phyloP scores from a whole-genome alignment of 2,797 vertebrate genomes.

The Muscicapa comitata region DNA sequence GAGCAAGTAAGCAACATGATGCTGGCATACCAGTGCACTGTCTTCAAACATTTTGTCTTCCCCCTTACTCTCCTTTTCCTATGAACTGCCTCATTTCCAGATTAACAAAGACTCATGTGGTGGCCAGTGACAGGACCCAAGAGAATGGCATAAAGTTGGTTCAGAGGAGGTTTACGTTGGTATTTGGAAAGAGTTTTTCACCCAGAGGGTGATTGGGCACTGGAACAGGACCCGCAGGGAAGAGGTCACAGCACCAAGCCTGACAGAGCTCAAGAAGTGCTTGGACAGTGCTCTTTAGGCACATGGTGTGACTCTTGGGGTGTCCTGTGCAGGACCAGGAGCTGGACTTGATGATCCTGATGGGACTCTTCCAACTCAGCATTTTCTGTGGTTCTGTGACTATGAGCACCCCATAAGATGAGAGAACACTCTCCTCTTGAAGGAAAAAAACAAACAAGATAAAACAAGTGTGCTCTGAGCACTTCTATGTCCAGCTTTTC shows the following conservation, averaged over 20 bases:
- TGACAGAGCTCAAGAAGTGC: neutral
- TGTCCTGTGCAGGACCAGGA: neutral
- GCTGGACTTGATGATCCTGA: neutral
- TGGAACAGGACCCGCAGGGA: neutral
- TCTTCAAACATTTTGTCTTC: neutral
- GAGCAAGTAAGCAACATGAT: neutral
- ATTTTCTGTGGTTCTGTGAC: neutral
- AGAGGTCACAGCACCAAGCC: neutral
- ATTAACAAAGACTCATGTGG: neutral
- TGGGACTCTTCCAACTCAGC: neutral
- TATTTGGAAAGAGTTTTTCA: neutral
- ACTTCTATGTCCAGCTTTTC: neutral
- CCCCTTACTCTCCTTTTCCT: neutral
- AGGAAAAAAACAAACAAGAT: neutral
- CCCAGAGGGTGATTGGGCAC: neutral
- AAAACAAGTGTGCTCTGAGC: neutral
- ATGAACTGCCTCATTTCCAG: neutral
- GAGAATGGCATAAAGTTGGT: neutral
- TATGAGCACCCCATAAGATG: neutral
- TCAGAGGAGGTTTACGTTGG: fast-evolving
- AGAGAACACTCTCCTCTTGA: fast-evolving
- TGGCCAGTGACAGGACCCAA: neutral
- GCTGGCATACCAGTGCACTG: fast-evolving
- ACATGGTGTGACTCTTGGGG: neutral
- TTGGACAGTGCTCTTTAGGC: neutral